phyloP scores from a whole-genome alignment of 2,797 vertebrate genomes.

The Phataginus tricuspis region DNA sequence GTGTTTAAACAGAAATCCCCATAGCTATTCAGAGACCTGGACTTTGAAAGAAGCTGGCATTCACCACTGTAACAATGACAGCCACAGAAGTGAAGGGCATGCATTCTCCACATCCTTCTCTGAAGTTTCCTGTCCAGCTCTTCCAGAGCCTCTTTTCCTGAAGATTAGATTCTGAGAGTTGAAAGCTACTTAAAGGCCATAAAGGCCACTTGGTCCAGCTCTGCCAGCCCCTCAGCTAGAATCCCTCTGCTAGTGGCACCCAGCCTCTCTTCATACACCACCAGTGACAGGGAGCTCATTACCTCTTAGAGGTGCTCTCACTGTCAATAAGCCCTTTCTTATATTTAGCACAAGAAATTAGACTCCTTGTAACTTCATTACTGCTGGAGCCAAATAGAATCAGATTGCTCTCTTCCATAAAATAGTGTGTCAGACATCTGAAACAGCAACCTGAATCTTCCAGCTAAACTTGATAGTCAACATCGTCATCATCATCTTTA shows the following conservation, averaged over 20 bases:
- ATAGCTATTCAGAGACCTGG: neutral
- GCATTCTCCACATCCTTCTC: neutral
- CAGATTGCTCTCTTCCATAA: neutral
- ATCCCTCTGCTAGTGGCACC: neutral
- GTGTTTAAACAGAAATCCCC: slow-evolving; percentile 77
- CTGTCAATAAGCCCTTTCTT: neutral
- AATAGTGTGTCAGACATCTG: neutral
- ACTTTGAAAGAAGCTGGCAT: neutral
- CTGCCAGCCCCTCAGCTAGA: neutral
- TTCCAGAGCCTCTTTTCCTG: neutral
- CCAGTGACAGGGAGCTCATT: neutral
- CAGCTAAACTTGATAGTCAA: neutral
- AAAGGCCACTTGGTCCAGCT: neutral
- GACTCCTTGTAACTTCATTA: neutral
- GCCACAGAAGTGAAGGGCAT: neutral
- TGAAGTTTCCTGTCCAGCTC: neutral
- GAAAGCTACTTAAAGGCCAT: neutral
- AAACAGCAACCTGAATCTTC: neutral
- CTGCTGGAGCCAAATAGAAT: neutral
- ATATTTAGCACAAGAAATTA: neutral
- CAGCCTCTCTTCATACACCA: neutral
- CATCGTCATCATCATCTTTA: neutral
- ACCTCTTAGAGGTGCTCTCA: neutral
- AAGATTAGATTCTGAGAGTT: neutral
- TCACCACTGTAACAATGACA: neutral